Evolutionary conservation across 2,797 vertebrate genomes (phyloP).

Genomic region (Gallirallus australis): DNA sequence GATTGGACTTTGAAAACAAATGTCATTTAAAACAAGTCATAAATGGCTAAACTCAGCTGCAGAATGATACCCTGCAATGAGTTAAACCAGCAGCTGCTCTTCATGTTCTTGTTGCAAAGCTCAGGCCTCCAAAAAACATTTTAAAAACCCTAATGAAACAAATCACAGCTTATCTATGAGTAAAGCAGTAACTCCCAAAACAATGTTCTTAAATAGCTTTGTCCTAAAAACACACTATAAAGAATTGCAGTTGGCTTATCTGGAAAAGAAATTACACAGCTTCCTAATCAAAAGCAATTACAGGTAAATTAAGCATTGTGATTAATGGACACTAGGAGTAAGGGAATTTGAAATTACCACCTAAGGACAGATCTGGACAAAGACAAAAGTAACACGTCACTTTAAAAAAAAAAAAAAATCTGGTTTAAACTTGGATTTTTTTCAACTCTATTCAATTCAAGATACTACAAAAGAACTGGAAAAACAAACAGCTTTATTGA

Average conservation of each 20-base stretch:
- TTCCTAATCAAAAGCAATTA: slow-evolving; percentile 5
- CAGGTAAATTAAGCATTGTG: not conserved
- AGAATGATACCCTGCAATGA: not conserved
- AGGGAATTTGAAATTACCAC: not conserved
- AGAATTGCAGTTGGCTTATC: not conserved
- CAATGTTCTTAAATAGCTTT: not conserved
- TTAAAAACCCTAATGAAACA: not conserved
- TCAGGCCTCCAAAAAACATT: not conserved
- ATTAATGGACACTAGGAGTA: not conserved
- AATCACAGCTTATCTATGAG: not conserved
- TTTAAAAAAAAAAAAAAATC: not conserved
- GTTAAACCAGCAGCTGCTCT: not conserved
- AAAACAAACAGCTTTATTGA: slow-evolving; percentile 33
- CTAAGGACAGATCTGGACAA: not conserved
- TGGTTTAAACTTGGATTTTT: not conserved
- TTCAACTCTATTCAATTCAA: not conserved
- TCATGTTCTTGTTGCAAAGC: not conserved
- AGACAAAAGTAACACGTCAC: not conserved
- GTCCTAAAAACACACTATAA: not conserved
- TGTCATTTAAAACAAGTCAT: not conserved
- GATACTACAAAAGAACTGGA: not conserved
- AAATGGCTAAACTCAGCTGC: not conserved
- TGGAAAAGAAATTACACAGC: not conserved
- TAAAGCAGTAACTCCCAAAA: not conserved
- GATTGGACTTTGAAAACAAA: not conserved